A percentile compares a stretch with the other conserved stretches of the same genome.
These are phyloP conservation scores for Gobio gobio DNA, from an alignment of 2,113 vertebrate genomes.

Conservation along the genomic window DNA sequence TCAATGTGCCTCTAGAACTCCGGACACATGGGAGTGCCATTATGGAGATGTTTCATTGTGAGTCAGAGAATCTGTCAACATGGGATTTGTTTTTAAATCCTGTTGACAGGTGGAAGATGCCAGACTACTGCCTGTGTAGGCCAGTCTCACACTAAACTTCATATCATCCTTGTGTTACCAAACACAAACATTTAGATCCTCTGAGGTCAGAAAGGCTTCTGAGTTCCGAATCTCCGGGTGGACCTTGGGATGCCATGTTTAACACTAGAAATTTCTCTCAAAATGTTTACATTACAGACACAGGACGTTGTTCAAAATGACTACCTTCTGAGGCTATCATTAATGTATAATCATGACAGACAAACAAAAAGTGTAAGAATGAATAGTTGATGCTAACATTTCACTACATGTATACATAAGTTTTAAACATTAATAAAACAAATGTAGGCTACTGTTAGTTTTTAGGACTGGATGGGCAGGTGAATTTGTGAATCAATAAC, in stretches of 20 bases:
- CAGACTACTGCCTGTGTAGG: background rate
- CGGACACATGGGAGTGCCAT: background rate
- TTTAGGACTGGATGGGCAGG: too few relatives aligned
- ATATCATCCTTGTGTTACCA: background rate
- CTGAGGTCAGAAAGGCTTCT: conserved; percentile 15
- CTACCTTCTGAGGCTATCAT: background rate
- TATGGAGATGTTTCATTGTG: conserved; percentile 38
- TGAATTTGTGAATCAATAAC: background rate
- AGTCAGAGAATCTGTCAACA: conserved; percentile 7
- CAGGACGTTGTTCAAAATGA: background rate
- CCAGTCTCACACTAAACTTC: conserved; percentile 4
- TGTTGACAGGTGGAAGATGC: conserved; percentile 32
- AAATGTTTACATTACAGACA: background rate
- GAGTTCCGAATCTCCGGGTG: background rate
- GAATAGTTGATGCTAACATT: too few relatives aligned
- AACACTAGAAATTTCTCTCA: background rate
- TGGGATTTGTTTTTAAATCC: conserved; percentile 36
- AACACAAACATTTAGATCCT: background rate
- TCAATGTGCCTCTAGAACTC: background rate
- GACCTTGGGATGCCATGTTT: background rate
- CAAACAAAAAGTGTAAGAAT: too few relatives aligned
- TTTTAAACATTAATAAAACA: too few relatives aligned
- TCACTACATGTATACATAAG: too few relatives aligned
- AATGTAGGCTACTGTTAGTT: too few relatives aligned
- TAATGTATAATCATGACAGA: background rate